Conservation (phyloP, 2,797 vertebrate species). For the Hoplostethus atlanticus region DNA sequence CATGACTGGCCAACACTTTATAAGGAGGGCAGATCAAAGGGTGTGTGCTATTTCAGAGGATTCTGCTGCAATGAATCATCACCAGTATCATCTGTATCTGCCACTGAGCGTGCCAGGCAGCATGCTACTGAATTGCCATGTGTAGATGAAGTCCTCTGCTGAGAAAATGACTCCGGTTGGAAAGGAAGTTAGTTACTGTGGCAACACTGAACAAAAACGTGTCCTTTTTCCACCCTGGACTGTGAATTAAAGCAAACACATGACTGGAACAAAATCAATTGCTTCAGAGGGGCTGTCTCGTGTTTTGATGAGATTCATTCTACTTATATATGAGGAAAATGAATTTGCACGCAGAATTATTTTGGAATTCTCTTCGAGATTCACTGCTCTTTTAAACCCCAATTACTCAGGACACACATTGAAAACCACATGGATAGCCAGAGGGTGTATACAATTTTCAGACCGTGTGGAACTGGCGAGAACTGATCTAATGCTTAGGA, state of each 20-base stretch:
- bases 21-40: conserved; percentile 3
- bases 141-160: conserved; percentile 67
- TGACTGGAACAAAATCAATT: conserved; percentile 2
- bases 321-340: background rate
- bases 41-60: background rate
- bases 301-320: conserved; percentile 31
- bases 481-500: conserved; percentile 25
- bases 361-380: conserved; percentile 1
- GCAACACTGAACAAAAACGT: conserved; percentile 52
- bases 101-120: conserved; percentile 35
- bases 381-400: background rate
- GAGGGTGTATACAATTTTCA: conserved; percentile 5
- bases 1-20: background rate
- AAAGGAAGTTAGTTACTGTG: conserved; percentile 60
- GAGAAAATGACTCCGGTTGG: conserved; percentile 50
- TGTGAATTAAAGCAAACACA: conserved; percentile 30
- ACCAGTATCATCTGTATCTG: conserved; percentile 58
- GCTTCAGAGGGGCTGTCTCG: conserved; percentile 9
- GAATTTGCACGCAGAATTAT: background rate
- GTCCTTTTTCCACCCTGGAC: background rate
- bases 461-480: conserved; percentile 13
- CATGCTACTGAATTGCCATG: conserved; percentile 47
- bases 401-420: conserved; percentile 9
- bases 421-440: conserved; percentile 2
- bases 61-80: conserved; percentile 65